phyloP scores from a whole-genome alignment of 2,113 vertebrate species.

The Balaenoptera acutorostrata region DNA sequence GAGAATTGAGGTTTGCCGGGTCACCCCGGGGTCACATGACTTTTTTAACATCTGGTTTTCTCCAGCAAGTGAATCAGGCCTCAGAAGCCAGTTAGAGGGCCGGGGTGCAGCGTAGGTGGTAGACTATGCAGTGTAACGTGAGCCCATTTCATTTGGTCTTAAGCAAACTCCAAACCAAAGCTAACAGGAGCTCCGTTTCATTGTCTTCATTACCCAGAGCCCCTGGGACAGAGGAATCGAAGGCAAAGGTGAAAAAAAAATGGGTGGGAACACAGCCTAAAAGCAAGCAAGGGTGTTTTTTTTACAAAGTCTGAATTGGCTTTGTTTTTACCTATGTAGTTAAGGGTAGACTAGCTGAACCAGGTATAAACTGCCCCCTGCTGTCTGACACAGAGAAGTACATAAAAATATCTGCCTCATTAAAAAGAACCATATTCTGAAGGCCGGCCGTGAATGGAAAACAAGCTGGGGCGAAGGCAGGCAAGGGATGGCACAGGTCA shows the following conservation, averaged over 20 bases:
- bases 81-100: not conserved
- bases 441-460: not conserved
- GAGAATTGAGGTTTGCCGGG: not conserved
- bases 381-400: slow-evolving; percentile 34
- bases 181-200: not conserved
- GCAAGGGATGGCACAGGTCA: not conserved
- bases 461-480: not conserved
- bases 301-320: not conserved
- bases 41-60: not conserved
- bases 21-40: not conserved
- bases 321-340: not conserved
- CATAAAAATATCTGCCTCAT: not conserved
- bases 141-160: not conserved
- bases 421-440: not conserved
- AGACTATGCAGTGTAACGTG: accelerated
- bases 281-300: not conserved
- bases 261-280: not conserved
- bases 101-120: accelerated
- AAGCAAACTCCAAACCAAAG: not conserved
- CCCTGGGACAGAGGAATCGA: not conserved
- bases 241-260: not conserved
- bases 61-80: not conserved
- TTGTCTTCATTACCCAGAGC: not conserved
- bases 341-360: not conserved
- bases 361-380: slow-evolving; percentile 60